phyloP scores from a whole-genome alignment of 1,140 invertebrate species.

The Philaenus spumarius region DNA sequence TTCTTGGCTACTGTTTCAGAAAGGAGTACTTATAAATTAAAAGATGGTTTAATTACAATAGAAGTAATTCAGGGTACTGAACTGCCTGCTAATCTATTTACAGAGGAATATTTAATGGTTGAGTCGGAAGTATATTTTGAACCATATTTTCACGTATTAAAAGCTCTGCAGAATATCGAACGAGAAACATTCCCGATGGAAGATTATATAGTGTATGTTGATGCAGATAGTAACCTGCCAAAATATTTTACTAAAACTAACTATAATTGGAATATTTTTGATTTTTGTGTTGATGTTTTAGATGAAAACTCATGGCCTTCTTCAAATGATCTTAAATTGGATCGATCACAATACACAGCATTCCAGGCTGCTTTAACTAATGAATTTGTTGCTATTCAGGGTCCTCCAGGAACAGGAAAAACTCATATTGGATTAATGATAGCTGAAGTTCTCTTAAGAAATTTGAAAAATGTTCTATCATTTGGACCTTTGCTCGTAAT shows the following conservation, averaged over 20 bases:
- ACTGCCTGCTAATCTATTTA: slow-evolving; percentile 37
- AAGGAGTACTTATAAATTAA: slow-evolving; percentile 45
- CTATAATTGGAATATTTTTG: slow-evolving; percentile 1
- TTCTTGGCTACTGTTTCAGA: slow-evolving; percentile 54
- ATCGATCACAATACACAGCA: slow-evolving; percentile 52
- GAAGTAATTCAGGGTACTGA: slow-evolving; percentile 41
- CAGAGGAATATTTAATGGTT: slow-evolving; percentile 49
- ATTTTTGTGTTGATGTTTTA: slow-evolving; percentile 25
- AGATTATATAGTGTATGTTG: slow-evolving; percentile 51
- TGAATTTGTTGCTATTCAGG: slow-evolving; percentile 69
- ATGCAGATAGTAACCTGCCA: slow-evolving; percentile 22
- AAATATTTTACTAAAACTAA: slow-evolving; percentile 23
- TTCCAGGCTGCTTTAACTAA: slow-evolving; percentile 50
- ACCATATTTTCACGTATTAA: slow-evolving; percentile 56
- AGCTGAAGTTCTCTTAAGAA: slow-evolving; percentile 49
- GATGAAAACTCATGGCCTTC: slow-evolving; percentile 40
- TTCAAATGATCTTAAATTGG: slow-evolving; percentile 40
- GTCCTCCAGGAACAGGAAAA: slow-evolving; percentile 74
- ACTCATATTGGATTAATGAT: slow-evolving; percentile 65
- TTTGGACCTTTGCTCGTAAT: slow-evolving; percentile 61
- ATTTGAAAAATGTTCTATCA: slow-evolving; percentile 30
- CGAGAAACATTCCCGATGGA: slow-evolving; percentile 52
- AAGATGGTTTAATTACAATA: slow-evolving; percentile 45
- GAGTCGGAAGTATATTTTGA: slow-evolving; percentile 62
- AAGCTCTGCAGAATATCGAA: slow-evolving; percentile 48